Base-by-base conservation (phyloP, 2,888 invertebrate genomes). In the Tubulanus polymorphus region DNA sequence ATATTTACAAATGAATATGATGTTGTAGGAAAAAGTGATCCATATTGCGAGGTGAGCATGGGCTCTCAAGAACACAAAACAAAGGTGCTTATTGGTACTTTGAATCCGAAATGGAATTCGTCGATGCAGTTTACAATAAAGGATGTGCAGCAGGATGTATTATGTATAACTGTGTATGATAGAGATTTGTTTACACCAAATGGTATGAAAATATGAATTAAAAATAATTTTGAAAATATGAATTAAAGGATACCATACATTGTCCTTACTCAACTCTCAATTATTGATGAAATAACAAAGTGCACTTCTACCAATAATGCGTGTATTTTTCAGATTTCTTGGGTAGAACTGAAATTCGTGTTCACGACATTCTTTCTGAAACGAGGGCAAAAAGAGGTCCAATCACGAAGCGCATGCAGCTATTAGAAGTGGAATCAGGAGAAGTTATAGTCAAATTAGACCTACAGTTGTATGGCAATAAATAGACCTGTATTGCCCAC, bases 51-150 rank as follows among this genome's bases (percentile, higher is more conserved):
- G 80, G 86, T 88, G 1, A 85, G 84, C 57, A 83, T 89, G 81
- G 88, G 88, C 5, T 85, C 85, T 28, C 88, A 88, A 78, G 86
- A 86, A 68, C 86, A 87, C 68, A 82, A 84, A 66, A 88, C 88
- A 0, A 83, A 83, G 56, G 81, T 82, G 35, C 81, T 86, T 25
- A 82, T 83, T 20, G 83, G 83, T 55, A 85, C 85, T 26, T 81
- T 83, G 30, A 83, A 83, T 70, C 85, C 88, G 12, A 81, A 86
- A 57, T 89, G 88, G 88, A 87, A 88, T 73, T 82, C 85, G 53
- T 85, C 86, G 48, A 88, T 88, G 88, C 88, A 88, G 78, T 89
- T 89, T 74, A 84, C 86, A 60, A 83, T 89, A 48, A 84, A 85
- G 68, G 86, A 88, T 73, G 74, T 88, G 2, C 75, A 84, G 47